Conservation (phyloP, 2,888 invertebrate genomes). For the Drosophila fulvimacula region DNA sequence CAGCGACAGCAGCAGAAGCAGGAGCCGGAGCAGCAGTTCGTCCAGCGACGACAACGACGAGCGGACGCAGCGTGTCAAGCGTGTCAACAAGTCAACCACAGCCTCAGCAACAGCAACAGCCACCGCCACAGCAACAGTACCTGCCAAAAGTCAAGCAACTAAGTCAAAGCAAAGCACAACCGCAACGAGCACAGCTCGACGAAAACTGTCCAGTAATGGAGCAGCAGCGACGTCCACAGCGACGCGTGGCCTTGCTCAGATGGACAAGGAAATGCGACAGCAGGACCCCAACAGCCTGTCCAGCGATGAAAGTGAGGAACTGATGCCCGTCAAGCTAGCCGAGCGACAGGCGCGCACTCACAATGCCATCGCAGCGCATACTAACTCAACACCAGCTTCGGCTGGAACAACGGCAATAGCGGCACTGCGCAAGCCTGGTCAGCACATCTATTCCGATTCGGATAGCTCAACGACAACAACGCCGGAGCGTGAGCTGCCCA, state of each 20-base stretch:
- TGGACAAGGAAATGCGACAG: constrained; percentile 90
- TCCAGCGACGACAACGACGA: constrained; percentile 53
- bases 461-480: constrained; percentile 82
- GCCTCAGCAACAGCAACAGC: constrained; percentile 18
- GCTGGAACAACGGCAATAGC: constrained; percentile 7
- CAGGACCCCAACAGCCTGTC: constrained; percentile 88
- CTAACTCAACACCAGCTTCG: constrained; percentile 9
- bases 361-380: neutral
- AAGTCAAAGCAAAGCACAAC: constrained; percentile 68
- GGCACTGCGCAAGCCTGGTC: constrained; percentile 85
- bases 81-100: constrained; percentile 53
- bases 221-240: constrained; percentile 36
- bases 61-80: constrained; percentile 40
- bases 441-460: constrained; percentile 94
- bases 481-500: constrained; percentile 37
- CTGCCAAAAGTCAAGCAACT: constrained; percentile 73
- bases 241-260: constrained; percentile 86
- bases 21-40: constrained; percentile 48
- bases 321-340: constrained; percentile 87
- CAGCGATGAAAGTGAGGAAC: constrained; percentile 93
- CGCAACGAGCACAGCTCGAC: constrained; percentile 17
- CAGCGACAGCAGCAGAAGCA: neutral
- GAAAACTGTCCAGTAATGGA: constrained; percentile 9
- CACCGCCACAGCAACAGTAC: constrained; percentile 53
- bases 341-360: constrained; percentile 36